phyloP scores from a whole-genome alignment of 2,888 invertebrate species.

The Mycalesis mineus region DNA sequence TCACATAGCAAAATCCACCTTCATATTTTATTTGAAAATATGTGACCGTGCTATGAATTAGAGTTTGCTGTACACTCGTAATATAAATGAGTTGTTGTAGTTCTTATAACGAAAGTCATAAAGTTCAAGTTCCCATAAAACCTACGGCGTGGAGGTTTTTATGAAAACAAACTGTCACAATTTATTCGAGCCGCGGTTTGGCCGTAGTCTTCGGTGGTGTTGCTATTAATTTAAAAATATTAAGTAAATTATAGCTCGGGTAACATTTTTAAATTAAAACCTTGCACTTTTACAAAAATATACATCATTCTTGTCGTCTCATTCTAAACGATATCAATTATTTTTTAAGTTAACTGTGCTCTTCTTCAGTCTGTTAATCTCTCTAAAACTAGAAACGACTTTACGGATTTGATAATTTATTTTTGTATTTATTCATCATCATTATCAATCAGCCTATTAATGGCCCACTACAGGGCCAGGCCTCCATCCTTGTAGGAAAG shows the following conservation, averaged over 20 bases:
- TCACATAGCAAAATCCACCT: slow-evolving; percentile 25
- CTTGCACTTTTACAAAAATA: too few species aligned
- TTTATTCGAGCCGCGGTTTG: slow-evolving; percentile 17
- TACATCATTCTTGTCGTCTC: too few species aligned
- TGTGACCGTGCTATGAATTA: slow-evolving; percentile 33
- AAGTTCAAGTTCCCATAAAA: slow-evolving; percentile 14
- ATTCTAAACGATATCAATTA: too few species aligned
- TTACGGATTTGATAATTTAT: too few species aligned
- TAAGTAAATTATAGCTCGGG: not conserved
- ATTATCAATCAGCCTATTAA: too few species aligned
- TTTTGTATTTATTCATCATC: too few species aligned
- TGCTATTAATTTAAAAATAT: slow-evolving; percentile 6
- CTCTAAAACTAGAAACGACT: too few species aligned
- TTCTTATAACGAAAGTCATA: slow-evolving; percentile 14
- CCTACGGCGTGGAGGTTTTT: not conserved
- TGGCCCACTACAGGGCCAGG: too few species aligned
- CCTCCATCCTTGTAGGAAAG: too few species aligned
- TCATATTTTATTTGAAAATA: slow-evolving; percentile 30
- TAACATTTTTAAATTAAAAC: not conserved
- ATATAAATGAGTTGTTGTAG: slow-evolving; percentile 18
- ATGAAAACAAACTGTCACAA: slow-evolving; percentile 7
- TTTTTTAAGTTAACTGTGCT: too few species aligned
- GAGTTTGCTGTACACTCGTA: slow-evolving; percentile 6
- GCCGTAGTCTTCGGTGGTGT: slow-evolving; percentile 3
- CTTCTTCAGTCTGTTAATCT: too few species aligned